Evolutionary conservation across 2,888 invertebrate genomes (phyloP), one percentile per base, ranked within the genome.

Genomic region (Cryptosula pallasiana): DNA sequence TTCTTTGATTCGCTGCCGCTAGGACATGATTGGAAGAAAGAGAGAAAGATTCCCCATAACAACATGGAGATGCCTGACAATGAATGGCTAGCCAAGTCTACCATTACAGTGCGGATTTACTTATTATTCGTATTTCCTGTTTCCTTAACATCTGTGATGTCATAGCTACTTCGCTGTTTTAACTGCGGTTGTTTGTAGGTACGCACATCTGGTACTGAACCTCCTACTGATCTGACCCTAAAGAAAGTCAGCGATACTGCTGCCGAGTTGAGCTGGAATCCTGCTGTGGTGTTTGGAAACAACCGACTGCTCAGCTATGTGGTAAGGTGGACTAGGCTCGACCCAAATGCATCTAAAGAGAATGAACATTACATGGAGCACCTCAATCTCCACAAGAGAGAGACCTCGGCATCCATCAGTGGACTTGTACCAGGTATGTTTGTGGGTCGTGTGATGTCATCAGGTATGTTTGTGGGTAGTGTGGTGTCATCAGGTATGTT

Each of bases 1-100:
- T 85, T 81, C 76, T 84, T 85, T 76, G 81, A 82, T 72, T 77
- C 80, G 69, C 79, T 84, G 13, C 81, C 83, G 1, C 80, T 80
- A 35, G 80, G 78, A 69, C 79, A 83, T 71, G 75, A 77, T 3
- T 74, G 79, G 69, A 82, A 79, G 73, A 77, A 76, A 55, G 72
- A 77, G 0, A 76, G 78, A 32, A 73, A 78, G 29, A 77, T 85
- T 35, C 82, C 83, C 3, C 76, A 76, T 72, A 79, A 81, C 55
- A 75, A 76, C 25, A 75, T 77, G 34, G 76, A 80, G 1, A 77
- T 79, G 1, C 78, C 80, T 34, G 81, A 81, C 72, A 80, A 80
- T 35, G 75, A 75, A 23, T 85, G 85, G 85, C 74, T 85, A 71
- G 83, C 85, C 32, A 79, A 78, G 72, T 75, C 80, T 25, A 81